Evolutionary conservation across 2,113 vertebrate genomes (phyloP).

Genomic region (Poecile atricapillus): DNA sequence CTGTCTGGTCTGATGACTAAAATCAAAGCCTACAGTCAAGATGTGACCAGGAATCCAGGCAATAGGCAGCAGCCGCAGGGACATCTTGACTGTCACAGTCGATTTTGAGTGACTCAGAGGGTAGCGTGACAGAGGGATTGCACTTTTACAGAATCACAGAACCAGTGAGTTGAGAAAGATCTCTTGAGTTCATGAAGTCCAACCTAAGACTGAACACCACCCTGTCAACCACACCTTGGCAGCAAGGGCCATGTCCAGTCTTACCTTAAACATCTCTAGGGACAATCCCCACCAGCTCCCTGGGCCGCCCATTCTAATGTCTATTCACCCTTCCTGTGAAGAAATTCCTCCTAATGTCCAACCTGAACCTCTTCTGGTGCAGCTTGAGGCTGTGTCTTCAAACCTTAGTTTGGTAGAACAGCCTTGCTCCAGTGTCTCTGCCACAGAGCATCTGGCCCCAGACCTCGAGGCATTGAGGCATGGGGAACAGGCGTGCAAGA

Average conservation of each 20-base stretch:
- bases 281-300: accelerated
- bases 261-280: neutral
- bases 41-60: neutral
- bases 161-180: neutral
- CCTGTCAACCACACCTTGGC: neutral
- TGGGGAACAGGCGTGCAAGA: accelerated
- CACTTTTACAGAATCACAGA: neutral
- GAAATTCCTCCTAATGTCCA: neutral
- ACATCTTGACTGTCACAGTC: neutral
- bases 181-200: neutral
- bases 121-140: neutral
- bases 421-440: neutral
- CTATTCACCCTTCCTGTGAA: neutral
- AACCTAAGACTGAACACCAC: neutral
- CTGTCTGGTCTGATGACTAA: neutral
- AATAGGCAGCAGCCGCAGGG: accelerated
- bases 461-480: neutral
- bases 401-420: neutral
- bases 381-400: neutral
- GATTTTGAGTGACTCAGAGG: neutral
- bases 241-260: neutral
- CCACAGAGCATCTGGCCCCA: neutral
- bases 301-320: neutral
- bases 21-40: neutral
- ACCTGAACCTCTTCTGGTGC: neutral